These are phyloP conservation scores for Prosopocoilus inquinatus DNA, from an alignment of 2,888 invertebrate genomes.

Conservation along the genomic window DNA sequence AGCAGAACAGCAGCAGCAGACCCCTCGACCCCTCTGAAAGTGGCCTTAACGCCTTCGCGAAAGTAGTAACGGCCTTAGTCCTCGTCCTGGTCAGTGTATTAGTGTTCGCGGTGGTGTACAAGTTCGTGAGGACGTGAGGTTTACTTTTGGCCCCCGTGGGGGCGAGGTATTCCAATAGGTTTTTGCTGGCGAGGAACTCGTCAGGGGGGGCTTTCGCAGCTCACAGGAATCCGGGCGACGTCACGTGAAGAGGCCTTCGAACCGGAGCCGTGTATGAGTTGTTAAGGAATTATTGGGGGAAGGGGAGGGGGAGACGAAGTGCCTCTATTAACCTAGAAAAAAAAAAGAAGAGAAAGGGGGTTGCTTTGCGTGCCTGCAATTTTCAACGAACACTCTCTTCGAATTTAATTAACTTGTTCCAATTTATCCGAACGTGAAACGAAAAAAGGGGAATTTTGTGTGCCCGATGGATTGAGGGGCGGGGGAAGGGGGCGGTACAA, in stretches of 20 bases:
- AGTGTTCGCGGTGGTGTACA: slow-evolving; percentile 72
- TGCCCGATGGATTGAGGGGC: too few species aligned
- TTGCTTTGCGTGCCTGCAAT: too few species aligned
- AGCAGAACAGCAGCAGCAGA: slow-evolving; percentile 52
- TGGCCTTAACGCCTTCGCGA: slow-evolving; percentile 69
- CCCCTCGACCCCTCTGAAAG: slow-evolving; percentile 63
- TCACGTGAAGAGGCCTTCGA: slow-evolving; percentile 10
- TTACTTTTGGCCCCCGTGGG: slow-evolving; percentile 66
- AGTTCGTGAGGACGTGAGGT: slow-evolving; percentile 74
- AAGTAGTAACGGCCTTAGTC: slow-evolving; percentile 68
- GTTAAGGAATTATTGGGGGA: too few species aligned
- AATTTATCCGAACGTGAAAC: too few species aligned
- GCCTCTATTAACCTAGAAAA: too few species aligned
- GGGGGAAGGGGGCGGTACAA: too few species aligned
- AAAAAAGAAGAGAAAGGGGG: too few species aligned
- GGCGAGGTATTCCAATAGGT: slow-evolving; percentile 34
- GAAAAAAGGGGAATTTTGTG: too few species aligned
- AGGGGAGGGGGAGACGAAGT: too few species aligned
- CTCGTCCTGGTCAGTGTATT: slow-evolving; percentile 67
- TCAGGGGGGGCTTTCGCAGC: slow-evolving; percentile 19
- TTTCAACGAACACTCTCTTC: too few species aligned
- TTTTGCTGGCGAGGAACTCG: slow-evolving; percentile 31
- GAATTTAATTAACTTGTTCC: too few species aligned
- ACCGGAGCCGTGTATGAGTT: too few species aligned
- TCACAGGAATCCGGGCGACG: slow-evolving; percentile 29